Evolutionary conservation across 1,140 invertebrate species (phyloP).

Genomic region (Listronotus oregonensis): DNA sequence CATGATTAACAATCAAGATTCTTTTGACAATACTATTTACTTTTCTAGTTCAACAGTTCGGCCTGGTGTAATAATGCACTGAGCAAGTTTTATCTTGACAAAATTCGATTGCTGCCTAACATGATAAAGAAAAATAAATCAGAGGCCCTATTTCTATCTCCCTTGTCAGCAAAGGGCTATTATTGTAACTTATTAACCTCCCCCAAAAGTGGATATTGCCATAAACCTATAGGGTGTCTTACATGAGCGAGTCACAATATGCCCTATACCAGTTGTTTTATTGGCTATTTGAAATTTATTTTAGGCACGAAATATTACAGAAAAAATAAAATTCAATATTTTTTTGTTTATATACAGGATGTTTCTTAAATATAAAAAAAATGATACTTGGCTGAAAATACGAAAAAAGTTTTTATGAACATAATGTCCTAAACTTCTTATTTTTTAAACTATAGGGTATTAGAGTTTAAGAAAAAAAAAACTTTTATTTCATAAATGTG

Average conservation of each 20-base stretch:
- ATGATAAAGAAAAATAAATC: slow-evolving; percentile 36
- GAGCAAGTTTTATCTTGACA: slow-evolving; percentile 23
- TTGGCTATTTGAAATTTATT: neutral
- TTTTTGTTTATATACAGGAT: too few relatives aligned
- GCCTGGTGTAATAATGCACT: neutral
- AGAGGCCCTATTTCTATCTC: slow-evolving; percentile 25
- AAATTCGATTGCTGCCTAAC: slow-evolving; percentile 33
- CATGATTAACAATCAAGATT: slow-evolving; percentile 17
- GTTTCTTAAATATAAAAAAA: too few relatives aligned
- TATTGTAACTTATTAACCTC: slow-evolving; percentile 36
- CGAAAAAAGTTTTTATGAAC: too few relatives aligned
- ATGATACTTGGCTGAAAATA: too few relatives aligned
- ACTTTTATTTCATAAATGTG: too few relatives aligned
- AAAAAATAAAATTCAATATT: too few relatives aligned
- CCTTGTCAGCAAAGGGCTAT: slow-evolving; percentile 29
- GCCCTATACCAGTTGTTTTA: slow-evolving; percentile 30
- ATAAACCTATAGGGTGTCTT: slow-evolving; percentile 34
- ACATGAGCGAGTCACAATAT: slow-evolving; percentile 33
- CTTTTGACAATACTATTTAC: slow-evolving; percentile 22
- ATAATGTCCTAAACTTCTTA: too few relatives aligned
- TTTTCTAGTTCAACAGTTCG: slow-evolving; percentile 29
- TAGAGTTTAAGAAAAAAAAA: too few relatives aligned
- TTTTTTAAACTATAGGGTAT: too few relatives aligned
- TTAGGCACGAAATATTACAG: too few relatives aligned
- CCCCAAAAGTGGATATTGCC: slow-evolving; percentile 35